Conservation (phyloP, 2,888 invertebrate genomes). For the Perizoma affinitatum region DNA sequence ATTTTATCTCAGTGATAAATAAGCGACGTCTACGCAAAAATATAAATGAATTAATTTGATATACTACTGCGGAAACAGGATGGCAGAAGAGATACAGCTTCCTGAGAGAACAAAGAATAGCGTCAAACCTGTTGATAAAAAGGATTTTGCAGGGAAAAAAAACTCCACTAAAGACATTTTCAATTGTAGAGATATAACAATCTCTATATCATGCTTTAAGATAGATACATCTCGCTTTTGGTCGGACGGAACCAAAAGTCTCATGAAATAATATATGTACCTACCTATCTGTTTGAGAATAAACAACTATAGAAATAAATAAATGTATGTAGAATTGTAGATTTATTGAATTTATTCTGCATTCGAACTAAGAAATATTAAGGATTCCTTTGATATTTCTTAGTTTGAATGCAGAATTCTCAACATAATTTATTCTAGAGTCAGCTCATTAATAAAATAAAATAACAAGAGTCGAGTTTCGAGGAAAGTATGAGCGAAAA, state of each 20-base stretch:
- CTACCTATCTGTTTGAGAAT: too few species aligned
- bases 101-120: constrained; percentile 23
- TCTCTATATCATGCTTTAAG: background rate
- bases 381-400: background rate
- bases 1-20: constrained; percentile 13
- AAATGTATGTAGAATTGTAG: too few species aligned
- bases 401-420: constrained; percentile 2
- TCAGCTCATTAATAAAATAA: constrained; percentile 7
- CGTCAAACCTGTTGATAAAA: constrained; percentile 12
- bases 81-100: constrained; percentile 22
- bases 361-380: too few species aligned
- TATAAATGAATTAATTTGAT: constrained; percentile 7
- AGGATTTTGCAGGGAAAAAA: constrained; percentile 10
- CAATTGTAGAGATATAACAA: background rate
- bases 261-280: too few species aligned
- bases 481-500: constrained; percentile 14
- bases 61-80: constrained; percentile 18
- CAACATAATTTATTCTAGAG: constrained; percentile 18
- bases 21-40: constrained; percentile 9
- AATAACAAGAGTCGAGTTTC: constrained; percentile 17
- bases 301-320: too few species aligned
- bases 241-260: too few species aligned
- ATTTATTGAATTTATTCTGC: too few species aligned
- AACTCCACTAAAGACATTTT: background rate
- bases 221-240: too few species aligned